Evolutionary conservation across 2,113 vertebrate species (phyloP).

Genomic region (Ctenomys sociabilis): DNA sequence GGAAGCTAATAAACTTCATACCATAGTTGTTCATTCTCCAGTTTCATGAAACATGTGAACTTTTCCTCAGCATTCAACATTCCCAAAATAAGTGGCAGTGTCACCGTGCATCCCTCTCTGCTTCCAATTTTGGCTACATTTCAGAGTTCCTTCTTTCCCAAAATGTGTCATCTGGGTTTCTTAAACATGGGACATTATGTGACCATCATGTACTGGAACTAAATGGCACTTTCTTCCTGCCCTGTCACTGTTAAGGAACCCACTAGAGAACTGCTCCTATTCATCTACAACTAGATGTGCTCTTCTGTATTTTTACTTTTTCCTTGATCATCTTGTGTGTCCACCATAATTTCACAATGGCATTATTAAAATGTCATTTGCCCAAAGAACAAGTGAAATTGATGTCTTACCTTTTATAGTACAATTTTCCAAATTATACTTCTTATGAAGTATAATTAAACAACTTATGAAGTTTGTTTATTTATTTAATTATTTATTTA

Average conservation of each 20-base stretch:
- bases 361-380: conserved; percentile 34
- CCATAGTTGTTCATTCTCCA: not conserved
- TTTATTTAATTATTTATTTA: too few species aligned
- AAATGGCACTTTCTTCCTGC: not conserved
- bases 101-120: not conserved
- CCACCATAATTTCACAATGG: not conserved
- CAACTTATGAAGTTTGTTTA: too few species aligned
- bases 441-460: too few species aligned
- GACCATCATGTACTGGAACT: not conserved
- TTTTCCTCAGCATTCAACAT: not conserved
- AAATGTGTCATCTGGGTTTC: not conserved
- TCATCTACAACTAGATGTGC: not conserved
- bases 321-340: conserved; percentile 1
- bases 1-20: not conserved
- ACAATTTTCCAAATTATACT: conserved; percentile 14
- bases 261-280: not conserved
- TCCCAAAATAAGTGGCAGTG: not conserved
- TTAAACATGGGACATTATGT: not conserved
- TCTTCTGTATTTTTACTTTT: not conserved
- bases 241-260: not conserved
- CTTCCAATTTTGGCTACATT: not conserved
- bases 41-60: not conserved
- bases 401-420: not conserved
- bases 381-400: conserved; percentile 16
- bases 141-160: not conserved